These are phyloP conservation scores for Zaprionus davidi DNA, from an alignment of 1,140 invertebrate species.

Conservation along the genomic window DNA sequence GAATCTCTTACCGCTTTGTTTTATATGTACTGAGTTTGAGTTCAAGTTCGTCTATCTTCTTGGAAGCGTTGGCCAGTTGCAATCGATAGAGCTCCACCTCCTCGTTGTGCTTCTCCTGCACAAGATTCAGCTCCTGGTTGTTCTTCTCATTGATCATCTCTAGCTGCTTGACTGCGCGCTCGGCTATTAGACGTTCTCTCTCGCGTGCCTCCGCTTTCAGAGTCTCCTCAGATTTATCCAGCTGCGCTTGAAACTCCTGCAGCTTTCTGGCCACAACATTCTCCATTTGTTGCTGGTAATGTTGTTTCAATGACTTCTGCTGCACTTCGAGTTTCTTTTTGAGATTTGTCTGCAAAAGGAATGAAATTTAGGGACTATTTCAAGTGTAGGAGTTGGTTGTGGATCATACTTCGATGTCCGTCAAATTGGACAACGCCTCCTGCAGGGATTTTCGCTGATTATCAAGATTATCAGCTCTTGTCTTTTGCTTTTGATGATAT, in stretches of 20 bases:
- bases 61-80: conserved; percentile 88
- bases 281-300: conserved; percentile 92
- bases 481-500: conserved; percentile 78
- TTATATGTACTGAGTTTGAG: conserved; percentile 86
- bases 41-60: conserved; percentile 88
- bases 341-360: conserved; percentile 64
- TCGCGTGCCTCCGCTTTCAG: conserved; percentile 88
- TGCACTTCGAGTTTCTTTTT: conserved; percentile 87
- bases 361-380: neutral
- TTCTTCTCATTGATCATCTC: conserved; percentile 90
- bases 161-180: conserved; percentile 89
- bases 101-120: conserved; percentile 92
- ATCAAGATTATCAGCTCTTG: conserved; percentile 68
- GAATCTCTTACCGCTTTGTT: conserved; percentile 78
- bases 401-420: conserved; percentile 66
- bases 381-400: neutral
- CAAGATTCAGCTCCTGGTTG: conserved; percentile 88
- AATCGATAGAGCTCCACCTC: conserved; percentile 89
- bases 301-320: conserved; percentile 88
- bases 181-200: conserved; percentile 88
- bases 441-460: conserved; percentile 70
- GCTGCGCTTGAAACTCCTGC: conserved; percentile 90
- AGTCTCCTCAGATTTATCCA: conserved; percentile 88
- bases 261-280: conserved; percentile 90
- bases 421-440: conserved; percentile 68